These are phyloP conservation scores for Serinus canaria DNA, from an alignment of 2,113 vertebrate species.

Conservation along the genomic window DNA sequence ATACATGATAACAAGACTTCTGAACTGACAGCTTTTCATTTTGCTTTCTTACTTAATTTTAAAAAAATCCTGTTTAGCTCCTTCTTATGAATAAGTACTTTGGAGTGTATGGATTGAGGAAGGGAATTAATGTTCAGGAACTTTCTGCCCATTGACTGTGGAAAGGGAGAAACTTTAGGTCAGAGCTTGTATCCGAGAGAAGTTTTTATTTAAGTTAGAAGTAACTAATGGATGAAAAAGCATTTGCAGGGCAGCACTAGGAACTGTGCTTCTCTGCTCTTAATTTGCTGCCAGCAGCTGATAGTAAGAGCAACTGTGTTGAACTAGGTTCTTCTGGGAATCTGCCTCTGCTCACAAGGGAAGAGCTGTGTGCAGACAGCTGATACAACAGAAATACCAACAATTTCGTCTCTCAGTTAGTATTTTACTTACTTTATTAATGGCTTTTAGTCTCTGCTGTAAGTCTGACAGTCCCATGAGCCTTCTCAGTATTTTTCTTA, in stretches of 20 bases:
- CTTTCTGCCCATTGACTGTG: neutral
- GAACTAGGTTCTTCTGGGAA: neutral
- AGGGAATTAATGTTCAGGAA: neutral
- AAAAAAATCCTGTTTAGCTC: neutral
- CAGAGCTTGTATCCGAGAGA: neutral
- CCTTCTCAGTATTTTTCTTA: neutral
- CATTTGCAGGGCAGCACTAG: neutral
- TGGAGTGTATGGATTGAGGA: neutral
- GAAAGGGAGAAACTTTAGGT: neutral
- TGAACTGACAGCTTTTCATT: neutral
- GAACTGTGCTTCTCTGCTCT: neutral
- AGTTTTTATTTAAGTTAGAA: neutral
- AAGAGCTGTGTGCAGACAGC: neutral
- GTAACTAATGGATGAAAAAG: neutral
- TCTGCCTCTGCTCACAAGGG: neutral
- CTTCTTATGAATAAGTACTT: neutral
- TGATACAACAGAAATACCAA: neutral
- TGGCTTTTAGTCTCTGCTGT: neutral
- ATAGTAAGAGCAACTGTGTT: neutral
- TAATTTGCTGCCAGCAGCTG: neutral
- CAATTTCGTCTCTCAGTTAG: neutral
- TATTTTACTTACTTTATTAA: neutral
- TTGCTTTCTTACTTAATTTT: neutral
- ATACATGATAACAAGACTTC: neutral
- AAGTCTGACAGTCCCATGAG: neutral